Evolutionary conservation across 2,797 vertebrate genomes (phyloP), one percentile per base, ranked within the genome.

Genomic region (Pipistrellus pygmaeus): DNA sequence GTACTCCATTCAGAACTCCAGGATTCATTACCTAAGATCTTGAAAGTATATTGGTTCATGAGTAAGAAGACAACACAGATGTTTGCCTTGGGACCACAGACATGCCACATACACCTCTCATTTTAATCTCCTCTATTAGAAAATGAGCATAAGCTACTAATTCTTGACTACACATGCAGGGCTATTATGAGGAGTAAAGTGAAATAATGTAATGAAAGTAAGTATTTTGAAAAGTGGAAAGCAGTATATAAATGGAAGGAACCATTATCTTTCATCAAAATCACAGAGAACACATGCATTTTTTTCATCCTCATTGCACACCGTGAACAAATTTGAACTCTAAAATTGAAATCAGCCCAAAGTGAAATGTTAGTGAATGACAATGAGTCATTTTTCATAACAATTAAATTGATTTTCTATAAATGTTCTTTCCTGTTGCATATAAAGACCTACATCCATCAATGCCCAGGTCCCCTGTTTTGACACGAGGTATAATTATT

Each of bases 401-500:
- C 76, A 92, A 87, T 96, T 85, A 21, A 82, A 97, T 95, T 97
- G 96, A 96, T 96, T 97, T 97, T 97, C 90, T 91, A 72, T 80
- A 86, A 80, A 76, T 44, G 72, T 57, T 95, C 95, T 95, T 92
- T 91, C 84, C 76, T 93, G 80, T 81, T 83, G 20, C 46, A 88
- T 44, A 2, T 72, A 85, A 94, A 97, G 95, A 51, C 88, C 75
- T n/a, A 2, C 85, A 96, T 95, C 93, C 14, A 27, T 97, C 97
- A 97, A 96, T 18, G 38, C 91, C 32, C 76, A 90, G 30, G 85
- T 91, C 95, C 53, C 8, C 1, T 1, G 30, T 80, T 94, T 96
- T 97, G 97, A 97, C 94, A 78, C 51, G 64, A 60, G 84, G 46
- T 95, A 81, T 97, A 98, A 98, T 98, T 96, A 95, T 13, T 71